phyloP scores from a whole-genome alignment of 2,113 vertebrate genomes.

The Anolis sagrei region DNA sequence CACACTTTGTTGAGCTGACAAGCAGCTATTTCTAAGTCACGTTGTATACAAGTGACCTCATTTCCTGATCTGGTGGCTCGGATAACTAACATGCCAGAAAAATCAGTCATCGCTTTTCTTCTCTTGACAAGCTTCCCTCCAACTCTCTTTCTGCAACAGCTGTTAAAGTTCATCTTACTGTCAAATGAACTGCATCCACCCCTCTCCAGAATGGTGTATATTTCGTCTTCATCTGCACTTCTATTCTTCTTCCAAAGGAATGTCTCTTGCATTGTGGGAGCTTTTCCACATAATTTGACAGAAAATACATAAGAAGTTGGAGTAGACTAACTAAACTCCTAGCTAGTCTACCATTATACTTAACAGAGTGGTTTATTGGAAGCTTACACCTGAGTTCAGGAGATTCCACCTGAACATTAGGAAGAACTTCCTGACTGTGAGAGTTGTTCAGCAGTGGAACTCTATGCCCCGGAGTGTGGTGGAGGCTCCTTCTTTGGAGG shows the following conservation, averaged over 20 bases:
- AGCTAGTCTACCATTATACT: too few relatives aligned
- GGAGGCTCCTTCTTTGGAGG: too few relatives aligned
- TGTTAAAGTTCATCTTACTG: conserved; percentile 39
- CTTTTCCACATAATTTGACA: neutral
- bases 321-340: too few relatives aligned
- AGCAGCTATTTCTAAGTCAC: neutral
- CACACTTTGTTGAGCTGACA: conserved; percentile 35
- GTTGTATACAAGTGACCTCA: conserved; percentile 18
- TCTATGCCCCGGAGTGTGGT: too few relatives aligned
- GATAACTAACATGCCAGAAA: neutral
- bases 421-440: too few relatives aligned
- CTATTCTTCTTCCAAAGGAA: neutral
- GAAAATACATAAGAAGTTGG: neutral
- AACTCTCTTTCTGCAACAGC: conserved; percentile 49
- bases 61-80: rapidly evolving
- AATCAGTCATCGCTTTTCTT: neutral
- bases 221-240: neutral
- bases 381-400: too few relatives aligned
- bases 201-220: neutral
- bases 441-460: too few relatives aligned
- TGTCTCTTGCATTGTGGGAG: neutral
- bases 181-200: conserved; percentile 51
- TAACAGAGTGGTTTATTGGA: too few relatives aligned
- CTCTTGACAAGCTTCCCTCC: neutral
- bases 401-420: too few relatives aligned